Evolutionary conservation across 2,797 vertebrate genomes (phyloP).

Genomic region (Lepilemur septentrionalis): DNA sequence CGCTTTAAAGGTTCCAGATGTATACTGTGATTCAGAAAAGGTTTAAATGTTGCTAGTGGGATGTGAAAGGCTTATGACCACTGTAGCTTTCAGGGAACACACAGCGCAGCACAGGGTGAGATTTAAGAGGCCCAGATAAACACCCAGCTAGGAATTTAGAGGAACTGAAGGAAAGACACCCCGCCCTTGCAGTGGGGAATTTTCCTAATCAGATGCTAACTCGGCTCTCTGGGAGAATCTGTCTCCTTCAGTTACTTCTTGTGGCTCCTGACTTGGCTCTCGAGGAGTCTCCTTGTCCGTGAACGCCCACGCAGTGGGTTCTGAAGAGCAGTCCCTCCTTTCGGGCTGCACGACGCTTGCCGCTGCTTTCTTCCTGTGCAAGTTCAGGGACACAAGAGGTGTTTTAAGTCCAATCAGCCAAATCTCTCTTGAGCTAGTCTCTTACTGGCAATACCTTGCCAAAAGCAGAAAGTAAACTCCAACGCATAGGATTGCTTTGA

Average conservation of each 20-base stretch:
- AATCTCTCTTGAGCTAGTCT: background rate
- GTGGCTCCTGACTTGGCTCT: background rate
- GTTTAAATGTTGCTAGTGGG: background rate
- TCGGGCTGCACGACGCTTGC: background rate
- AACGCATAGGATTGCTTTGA: background rate
- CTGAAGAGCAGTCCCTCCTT: background rate
- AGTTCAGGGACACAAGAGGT: background rate
- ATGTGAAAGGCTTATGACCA: background rate
- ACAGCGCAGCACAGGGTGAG: background rate
- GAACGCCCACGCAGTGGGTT: background rate
- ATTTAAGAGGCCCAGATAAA: background rate
- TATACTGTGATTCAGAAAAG: background rate
- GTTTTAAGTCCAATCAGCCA: background rate
- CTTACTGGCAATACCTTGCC: background rate
- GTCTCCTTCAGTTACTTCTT: background rate
- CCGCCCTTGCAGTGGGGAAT: background rate
- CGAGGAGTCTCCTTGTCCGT: background rate
- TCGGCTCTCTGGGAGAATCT: background rate
- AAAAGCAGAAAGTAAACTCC: background rate
- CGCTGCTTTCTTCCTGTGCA: background rate
- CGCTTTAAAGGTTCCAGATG: background rate
- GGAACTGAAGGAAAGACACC: background rate
- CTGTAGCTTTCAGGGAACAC: background rate
- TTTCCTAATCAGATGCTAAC: background rate
- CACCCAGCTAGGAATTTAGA: background rate